Conservation (phyloP, 2,797 vertebrate species). For the Rousettus madagascariensis region DNA sequence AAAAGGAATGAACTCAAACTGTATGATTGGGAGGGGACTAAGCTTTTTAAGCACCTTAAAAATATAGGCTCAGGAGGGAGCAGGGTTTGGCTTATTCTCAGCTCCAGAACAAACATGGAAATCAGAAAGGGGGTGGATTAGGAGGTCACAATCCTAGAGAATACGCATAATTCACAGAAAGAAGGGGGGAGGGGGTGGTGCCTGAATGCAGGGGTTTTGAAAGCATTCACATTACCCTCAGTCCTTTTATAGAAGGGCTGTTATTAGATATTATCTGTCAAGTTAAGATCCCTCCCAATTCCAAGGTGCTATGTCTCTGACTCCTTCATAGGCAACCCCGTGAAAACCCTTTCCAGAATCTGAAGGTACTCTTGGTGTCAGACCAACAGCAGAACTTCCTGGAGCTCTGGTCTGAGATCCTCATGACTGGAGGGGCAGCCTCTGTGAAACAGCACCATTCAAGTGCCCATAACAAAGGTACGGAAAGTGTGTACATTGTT, state of each 20-base stretch:
- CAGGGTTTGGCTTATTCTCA: conserved; percentile 1
- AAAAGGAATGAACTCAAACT: not conserved
- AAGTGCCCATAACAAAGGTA: conserved; percentile 90
- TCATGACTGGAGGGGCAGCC: conserved; percentile 91
- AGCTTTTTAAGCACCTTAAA: conserved; percentile 25
- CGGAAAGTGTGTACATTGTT: not conserved
- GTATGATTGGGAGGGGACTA: not conserved
- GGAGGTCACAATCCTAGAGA: not conserved
- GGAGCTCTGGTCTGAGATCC: conserved; percentile 93
- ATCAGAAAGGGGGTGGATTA: not conserved
- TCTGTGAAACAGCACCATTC: conserved; percentile 90
- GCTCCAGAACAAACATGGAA: not conserved
- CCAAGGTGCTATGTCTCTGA: conserved; percentile 16
- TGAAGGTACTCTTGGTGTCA: conserved; percentile 93
- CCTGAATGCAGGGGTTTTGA: not conserved
- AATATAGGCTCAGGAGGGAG: not conserved
- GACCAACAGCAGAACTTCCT: conserved; percentile 88
- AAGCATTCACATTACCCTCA: not conserved
- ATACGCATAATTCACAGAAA: not conserved
- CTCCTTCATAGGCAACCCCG: conserved; percentile 90
- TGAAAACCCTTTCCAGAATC: conserved; percentile 91
- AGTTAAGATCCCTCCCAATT: not conserved
- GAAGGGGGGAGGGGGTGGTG: not conserved
- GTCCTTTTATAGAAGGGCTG: not conserved
- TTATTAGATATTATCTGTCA: not conserved